Base-by-base conservation (phyloP, 92 coral and sea anemone genomes). In the Phenganax subtilis region DNA sequence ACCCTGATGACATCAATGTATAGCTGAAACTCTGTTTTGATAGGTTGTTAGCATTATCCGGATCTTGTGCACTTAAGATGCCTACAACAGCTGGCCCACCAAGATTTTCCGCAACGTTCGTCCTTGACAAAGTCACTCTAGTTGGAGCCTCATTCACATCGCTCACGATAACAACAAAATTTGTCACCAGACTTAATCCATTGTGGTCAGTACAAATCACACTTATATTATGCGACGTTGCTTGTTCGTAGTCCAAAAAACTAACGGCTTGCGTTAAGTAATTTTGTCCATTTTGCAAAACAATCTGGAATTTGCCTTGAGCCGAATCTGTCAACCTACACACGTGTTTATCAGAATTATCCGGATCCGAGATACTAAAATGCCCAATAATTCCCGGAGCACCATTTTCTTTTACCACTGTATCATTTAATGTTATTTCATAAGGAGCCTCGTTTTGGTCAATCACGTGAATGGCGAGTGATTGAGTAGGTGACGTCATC, bases 401-500 rank as follows among this genome's bases (percentile, higher is more conserved):
- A 55, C 90, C 84, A 62, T 94, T 94, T 75, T 94, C 98, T 27
- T 57, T 53, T 25, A 92, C 86, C 29, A n/a, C 75, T 3, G 75
- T 17, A 64, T 87, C 77, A 20, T 87, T 75, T 10, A 94, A 85
- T 0, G 80, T 15, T 51, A 94, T 90, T 75, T 84, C 86, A n/a
- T 91, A 87, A 54, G 98, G 98, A 63, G 76, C 76, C 82, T 94
- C 98, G 82, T 92, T 94, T 72, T 87, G 88, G 76, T 94, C 98
- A 12, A 83, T 85, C 16, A 94, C 85, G 92, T 94, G 77, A 28
- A 71, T 53, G 75, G 7, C 57, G 14, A 80, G 51, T 68, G 79
- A 56, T 68, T 66, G 71, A 28, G 61, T 16, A 11, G 65, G 15
- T 44, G 72, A 80, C 62, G 75, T 85, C 85, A 87, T 12, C 70